Conservation (phyloP, 64 coral and sea anemone species). For the Catalaphyllia jardinei region DNA sequence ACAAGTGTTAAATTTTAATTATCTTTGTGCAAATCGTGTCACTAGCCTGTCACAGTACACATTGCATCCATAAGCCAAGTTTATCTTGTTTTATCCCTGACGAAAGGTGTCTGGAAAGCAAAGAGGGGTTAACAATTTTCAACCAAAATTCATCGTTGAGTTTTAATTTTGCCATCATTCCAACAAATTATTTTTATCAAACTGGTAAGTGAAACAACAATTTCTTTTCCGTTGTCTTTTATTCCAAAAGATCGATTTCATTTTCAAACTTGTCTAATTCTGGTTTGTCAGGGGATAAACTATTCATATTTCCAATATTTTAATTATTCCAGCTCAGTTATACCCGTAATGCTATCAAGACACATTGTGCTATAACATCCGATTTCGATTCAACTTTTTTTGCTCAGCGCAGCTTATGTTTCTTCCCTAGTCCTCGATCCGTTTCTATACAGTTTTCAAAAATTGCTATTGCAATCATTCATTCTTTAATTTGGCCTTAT, state of each 20-base stretch:
- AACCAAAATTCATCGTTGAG: neutral
- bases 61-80: neutral
- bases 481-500: neutral
- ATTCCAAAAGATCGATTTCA: neutral
- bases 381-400: neutral
- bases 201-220: neutral
- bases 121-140: neutral
- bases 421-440: no score
- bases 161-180: neutral
- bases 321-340: neutral
- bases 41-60: neutral
- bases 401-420: no score
- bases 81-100: neutral
- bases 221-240: neutral
- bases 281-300: neutral
- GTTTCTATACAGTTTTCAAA: neutral
- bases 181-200: neutral
- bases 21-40: conserved; percentile 27
- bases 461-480: neutral
- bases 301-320: neutral
- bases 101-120: neutral
- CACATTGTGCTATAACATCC: neutral
- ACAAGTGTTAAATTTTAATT: conserved; percentile 44
- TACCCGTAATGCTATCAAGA: neutral
- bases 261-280: neutral